phyloP scores from a whole-genome alignment of 1,140 invertebrate species.

The Drosophila gunungcola region DNA sequence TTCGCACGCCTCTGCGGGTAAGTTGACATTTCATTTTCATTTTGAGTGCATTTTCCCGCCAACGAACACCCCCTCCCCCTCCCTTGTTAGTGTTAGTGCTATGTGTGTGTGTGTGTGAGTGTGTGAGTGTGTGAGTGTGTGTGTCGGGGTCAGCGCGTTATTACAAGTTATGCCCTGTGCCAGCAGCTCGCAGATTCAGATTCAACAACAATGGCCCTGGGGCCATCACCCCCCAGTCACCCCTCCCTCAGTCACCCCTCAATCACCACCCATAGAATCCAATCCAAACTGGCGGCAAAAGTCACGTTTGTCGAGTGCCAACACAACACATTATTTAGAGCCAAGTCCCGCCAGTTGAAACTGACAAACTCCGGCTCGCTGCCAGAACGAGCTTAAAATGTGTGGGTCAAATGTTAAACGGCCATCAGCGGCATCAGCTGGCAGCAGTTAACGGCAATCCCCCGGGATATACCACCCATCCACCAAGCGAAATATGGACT shows the following conservation, averaged over 20 bases:
- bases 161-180: slow-evolving; percentile 71
- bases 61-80: slow-evolving; percentile 26
- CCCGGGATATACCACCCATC: not conserved
- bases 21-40: slow-evolving; percentile 76
- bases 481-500: not conserved
- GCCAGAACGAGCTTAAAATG: slow-evolving; percentile 11
- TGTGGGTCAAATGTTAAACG: slow-evolving; percentile 37
- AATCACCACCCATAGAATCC: not conserved
- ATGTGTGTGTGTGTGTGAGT: not conserved
- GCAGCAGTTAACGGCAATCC: slow-evolving; percentile 13
- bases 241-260: no score
- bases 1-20: slow-evolving; percentile 65
- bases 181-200: slow-evolving; percentile 13
- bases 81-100: not conserved
- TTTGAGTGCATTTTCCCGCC: slow-evolving; percentile 61
- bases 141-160: slow-evolving; percentile 66
- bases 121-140: slow-evolving; percentile 5
- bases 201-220: slow-evolving; percentile 28
- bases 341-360: slow-evolving; percentile 26
- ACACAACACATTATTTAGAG: slow-evolving; percentile 39
- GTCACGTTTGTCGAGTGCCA: slow-evolving; percentile 41
- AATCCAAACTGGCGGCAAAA: slow-evolving; percentile 22
- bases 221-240: no score
- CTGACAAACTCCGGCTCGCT: slow-evolving; percentile 16
- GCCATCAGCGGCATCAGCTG: slow-evolving; percentile 43